Percentiles rank a stretch among this genome's conserved stretches.
These are phyloP conservation scores for Apis cerana DNA, from an alignment of 1,140 invertebrate genomes.

Conservation along the genomic window DNA sequence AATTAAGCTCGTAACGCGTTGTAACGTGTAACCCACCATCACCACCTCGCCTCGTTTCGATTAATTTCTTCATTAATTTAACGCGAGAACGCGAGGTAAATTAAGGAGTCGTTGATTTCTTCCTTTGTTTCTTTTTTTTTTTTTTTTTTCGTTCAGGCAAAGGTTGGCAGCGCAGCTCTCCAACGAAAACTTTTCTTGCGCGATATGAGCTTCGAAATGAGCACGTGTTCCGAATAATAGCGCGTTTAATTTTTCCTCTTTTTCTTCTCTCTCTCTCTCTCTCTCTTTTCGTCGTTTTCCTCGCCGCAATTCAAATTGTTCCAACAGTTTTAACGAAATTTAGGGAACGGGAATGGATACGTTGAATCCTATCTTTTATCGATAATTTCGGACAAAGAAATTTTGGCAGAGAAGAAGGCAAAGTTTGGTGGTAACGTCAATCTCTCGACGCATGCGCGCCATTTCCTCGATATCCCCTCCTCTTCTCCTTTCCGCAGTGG, in stretches of 20 bases:
- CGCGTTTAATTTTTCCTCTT: neutral
- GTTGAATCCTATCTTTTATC: neutral
- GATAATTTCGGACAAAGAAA: neutral
- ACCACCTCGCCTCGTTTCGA: neutral
- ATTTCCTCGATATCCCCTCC: neutral
- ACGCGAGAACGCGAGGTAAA: neutral
- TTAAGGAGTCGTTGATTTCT: neutral
- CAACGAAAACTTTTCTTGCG: too few species aligned
- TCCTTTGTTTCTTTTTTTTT: neutral
- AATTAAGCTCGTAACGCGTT: conserved; percentile 13
- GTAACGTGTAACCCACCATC: neutral
- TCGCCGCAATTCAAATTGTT: neutral
- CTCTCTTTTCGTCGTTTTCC: neutral
- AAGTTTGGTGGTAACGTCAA: neutral
- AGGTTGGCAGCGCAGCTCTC: too few species aligned
- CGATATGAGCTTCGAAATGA: neutral
- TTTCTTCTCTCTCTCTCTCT: too few species aligned
- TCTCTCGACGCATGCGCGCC: neutral
- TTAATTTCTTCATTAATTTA: conserved; percentile 10
- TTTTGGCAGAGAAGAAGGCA: neutral
- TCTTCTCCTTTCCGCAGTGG: neutral
- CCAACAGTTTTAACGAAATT: neutral
- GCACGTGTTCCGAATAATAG: neutral
- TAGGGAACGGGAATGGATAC: neutral
- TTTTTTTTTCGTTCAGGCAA: neutral